Evolutionary conservation across 2,888 invertebrate genomes (phyloP).

Genomic region (Epicampocera succincta): DNA sequence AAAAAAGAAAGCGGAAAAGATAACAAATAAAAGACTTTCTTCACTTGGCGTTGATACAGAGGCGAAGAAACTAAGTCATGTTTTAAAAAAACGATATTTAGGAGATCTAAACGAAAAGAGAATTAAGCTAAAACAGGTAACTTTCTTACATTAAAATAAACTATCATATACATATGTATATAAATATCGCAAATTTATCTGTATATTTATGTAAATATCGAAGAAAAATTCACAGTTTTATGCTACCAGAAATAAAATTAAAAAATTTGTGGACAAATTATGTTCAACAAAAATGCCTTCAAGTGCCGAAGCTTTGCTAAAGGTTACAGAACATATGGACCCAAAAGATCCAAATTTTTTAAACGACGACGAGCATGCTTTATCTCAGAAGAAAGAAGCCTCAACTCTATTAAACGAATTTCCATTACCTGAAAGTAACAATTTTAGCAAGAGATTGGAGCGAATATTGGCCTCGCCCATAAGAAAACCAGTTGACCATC

Average conservation of each 20-base stretch:
- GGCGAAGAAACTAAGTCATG: constrained; percentile 70
- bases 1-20: constrained; percentile 73
- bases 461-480: constrained; percentile 74
- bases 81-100: constrained; percentile 70
- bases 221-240: constrained; percentile 76
- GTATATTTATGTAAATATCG: neutral
- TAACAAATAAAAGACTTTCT: constrained; percentile 71
- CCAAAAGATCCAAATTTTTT: constrained; percentile 1
- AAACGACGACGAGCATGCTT: constrained; percentile 11
- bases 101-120: constrained; percentile 73
- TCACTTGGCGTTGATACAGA: constrained; percentile 73
- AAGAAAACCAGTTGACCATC: constrained; percentile 66
- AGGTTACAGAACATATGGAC: constrained; percentile 71
- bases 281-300: constrained; percentile 74
- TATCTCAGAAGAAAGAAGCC: constrained; percentile 50
- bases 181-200: too few relatives aligned
- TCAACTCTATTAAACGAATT: constrained; percentile 38
- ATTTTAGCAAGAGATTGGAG: constrained; percentile 76
- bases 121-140: constrained; percentile 74
- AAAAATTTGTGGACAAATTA: constrained; percentile 76
- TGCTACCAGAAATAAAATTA: constrained; percentile 77
- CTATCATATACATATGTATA: too few relatives aligned
- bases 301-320: constrained; percentile 72
- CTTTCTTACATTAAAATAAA: neutral
- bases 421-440: constrained; percentile 51